These are phyloP conservation scores for Sander vitreus DNA, from an alignment of 2,113 vertebrate species.

Conservation along the genomic window DNA sequence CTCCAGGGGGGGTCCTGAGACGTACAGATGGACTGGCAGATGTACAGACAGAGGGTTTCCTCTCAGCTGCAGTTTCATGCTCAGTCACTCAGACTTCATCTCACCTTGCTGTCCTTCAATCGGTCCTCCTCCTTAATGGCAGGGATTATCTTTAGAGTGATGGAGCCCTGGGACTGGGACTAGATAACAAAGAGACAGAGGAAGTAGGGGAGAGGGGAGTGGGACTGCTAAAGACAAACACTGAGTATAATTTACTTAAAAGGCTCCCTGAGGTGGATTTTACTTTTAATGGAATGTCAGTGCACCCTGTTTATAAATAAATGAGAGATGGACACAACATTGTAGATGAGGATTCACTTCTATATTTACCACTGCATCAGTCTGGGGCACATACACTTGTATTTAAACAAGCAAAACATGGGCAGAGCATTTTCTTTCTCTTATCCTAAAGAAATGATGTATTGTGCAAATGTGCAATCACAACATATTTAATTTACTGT, in stretches of 20 bases:
- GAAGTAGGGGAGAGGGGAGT: not conserved
- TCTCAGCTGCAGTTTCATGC: not conserved
- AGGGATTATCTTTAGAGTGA: constrained; percentile 96
- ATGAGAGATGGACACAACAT: not conserved
- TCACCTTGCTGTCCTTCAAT: constrained; percentile 93
- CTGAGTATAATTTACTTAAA: not conserved
- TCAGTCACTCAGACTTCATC: not conserved
- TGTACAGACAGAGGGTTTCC: not conserved
- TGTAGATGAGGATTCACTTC: not conserved
- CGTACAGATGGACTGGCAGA: too few relatives aligned
- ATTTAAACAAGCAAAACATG: not conserved
- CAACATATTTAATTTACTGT: not conserved
- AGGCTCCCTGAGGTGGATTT: not conserved
- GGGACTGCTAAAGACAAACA: constrained; percentile 34
- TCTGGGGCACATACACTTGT: not conserved
- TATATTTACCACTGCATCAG: not conserved
- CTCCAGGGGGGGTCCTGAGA: too few relatives aligned
- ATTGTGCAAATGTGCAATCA: not conserved
- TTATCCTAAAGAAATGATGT: not conserved
- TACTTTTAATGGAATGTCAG: not conserved
- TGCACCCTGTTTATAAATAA: not conserved
- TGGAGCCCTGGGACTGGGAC: constrained; percentile 97
- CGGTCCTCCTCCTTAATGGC: constrained; percentile 93
- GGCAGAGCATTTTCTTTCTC: not conserved
- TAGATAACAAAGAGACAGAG: constrained; percentile 68